These are phyloP conservation scores for Lota lota DNA, from an alignment of 2,113 vertebrate genomes.

Conservation along the genomic window DNA sequence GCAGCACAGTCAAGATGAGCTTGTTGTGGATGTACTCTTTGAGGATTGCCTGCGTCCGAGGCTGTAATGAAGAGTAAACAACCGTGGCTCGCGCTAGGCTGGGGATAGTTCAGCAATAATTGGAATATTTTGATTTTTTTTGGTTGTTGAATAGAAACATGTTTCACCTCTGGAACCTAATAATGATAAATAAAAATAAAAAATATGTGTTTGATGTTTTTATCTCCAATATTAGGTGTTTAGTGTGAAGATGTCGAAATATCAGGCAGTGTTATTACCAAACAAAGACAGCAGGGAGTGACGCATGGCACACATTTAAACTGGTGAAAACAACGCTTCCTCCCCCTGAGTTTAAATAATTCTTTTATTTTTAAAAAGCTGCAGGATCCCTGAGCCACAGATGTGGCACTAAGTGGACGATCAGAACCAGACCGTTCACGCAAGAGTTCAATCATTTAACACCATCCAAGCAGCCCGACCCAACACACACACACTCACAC, in stretches of 20 bases:
- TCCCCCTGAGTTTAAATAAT: background rate
- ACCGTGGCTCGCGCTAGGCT: constrained; percentile 30
- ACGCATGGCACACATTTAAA: background rate
- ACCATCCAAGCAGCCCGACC: constrained; percentile 81
- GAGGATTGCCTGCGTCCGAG: constrained; percentile 62
- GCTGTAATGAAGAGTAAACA: constrained; percentile 71
- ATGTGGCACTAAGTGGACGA: constrained; percentile 76
- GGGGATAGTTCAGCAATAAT: constrained; percentile 43
- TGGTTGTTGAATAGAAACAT: constrained; percentile 29
- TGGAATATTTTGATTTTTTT: constrained; percentile 29
- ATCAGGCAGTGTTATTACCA: background rate
- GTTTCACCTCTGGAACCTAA: constrained; percentile 23
- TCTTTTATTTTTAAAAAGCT: constrained; percentile 4
- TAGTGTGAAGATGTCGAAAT: constrained; percentile 6
- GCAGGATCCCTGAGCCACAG: constrained; percentile 85
- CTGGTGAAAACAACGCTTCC: background rate
- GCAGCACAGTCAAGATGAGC: constrained; percentile 61
- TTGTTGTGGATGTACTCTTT: constrained; percentile 72
- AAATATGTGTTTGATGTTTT: constrained; percentile 20
- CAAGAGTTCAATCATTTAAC: constrained; percentile 95
- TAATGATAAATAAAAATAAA: background rate
- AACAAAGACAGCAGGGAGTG: background rate
- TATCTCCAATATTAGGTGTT: constrained; percentile 10
- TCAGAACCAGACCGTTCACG: constrained; percentile 85
- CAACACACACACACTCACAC: constrained; percentile 10